Conservation (phyloP, 2,888 invertebrate species). For the Drosophila mulleri region DNA sequence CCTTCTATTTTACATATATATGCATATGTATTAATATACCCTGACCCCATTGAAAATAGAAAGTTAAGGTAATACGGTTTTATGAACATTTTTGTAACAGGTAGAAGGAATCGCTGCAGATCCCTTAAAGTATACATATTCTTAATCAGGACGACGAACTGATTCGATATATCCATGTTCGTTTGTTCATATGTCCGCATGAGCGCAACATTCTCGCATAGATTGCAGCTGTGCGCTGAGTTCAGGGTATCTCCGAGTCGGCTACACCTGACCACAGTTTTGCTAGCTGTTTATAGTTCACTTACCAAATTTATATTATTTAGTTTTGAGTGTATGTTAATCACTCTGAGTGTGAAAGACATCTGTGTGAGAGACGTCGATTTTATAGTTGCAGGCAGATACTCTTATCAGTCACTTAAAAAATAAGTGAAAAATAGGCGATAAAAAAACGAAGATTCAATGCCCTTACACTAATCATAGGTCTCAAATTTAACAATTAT, state of each 20-base stretch:
- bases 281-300: background rate
- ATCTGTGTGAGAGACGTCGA: background rate
- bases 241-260: background rate
- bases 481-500: too few relatives aligned
- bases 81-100: background rate
- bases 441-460: background rate
- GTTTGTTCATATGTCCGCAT: background rate
- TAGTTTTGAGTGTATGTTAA: background rate
- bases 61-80: background rate
- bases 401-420: constrained; percentile 1
- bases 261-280: background rate
- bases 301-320: background rate
- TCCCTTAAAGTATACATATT: too few relatives aligned
- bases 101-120: background rate
- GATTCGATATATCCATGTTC: background rate
- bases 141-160: background rate
- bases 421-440: background rate
- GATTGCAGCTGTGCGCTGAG: background rate
- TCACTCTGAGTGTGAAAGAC: background rate
- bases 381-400: background rate
- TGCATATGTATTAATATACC: background rate
- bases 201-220: background rate
- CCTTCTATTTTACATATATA: background rate
- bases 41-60: background rate
- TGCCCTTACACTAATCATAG: background rate